Percentiles rank a stretch among this genome's conserved stretches.
Conservation (phyloP, 2,113 vertebrate species). For the Stomatorhinus ivindoensis region DNA sequence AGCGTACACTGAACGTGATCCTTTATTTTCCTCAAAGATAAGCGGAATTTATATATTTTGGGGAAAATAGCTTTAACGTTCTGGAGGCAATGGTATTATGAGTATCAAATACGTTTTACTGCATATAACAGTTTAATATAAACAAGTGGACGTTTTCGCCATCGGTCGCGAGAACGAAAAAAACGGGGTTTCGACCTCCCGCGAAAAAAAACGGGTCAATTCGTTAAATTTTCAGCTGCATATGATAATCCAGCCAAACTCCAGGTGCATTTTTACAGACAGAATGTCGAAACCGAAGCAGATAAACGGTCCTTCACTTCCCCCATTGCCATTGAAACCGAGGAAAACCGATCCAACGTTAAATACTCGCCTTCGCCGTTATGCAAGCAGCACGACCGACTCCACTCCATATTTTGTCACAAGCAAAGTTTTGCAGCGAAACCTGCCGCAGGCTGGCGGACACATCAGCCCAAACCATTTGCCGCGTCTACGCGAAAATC, state of each 20-base stretch:
- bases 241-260: not conserved
- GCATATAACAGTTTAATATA: not conserved
- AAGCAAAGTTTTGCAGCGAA: not conserved
- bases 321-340: not conserved
- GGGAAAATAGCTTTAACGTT: not conserved
- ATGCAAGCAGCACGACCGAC: not conserved
- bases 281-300: not conserved
- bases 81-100: not conserved
- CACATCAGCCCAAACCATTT: not conserved
- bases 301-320: not conserved
- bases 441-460: constrained; percentile 5
- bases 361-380: not conserved
- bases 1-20: not conserved
- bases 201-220: not conserved
- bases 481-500: not conserved
- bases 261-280: not conserved
- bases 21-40: not conserved
- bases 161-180: not conserved
- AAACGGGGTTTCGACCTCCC: not conserved
- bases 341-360: not conserved
- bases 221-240: not conserved
- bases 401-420: constrained; percentile 25
- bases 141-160: not conserved
- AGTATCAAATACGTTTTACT: not conserved
- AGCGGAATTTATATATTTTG: not conserved